A percentile compares a stretch with the other conserved stretches of the same genome.
Conservation (phyloP, 2,888 invertebrate species). For the Mycalesis mineus region DNA sequence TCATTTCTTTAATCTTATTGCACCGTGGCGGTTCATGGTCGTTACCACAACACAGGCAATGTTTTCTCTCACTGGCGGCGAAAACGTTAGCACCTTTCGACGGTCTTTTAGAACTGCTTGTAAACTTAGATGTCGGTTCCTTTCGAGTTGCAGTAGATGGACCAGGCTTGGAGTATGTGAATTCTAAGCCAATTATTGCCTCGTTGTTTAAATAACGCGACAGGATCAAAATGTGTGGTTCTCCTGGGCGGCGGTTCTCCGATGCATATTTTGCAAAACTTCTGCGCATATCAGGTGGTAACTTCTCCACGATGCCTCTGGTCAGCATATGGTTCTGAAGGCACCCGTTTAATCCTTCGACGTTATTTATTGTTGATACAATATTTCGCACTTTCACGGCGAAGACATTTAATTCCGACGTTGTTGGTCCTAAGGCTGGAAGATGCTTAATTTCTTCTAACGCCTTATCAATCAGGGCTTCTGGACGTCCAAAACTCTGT, state of each 20-base stretch:
- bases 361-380: not conserved
- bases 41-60: not conserved
- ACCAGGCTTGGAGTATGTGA: no score
- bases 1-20: not conserved
- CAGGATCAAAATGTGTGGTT: no score
- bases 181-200: no score
- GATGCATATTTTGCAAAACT: not conserved
- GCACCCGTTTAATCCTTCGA: not conserved
- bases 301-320: not conserved
- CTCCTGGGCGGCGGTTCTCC: no score
- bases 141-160: not conserved
- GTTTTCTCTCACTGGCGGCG: not conserved
- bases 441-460: not conserved
- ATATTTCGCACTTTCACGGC: not conserved
- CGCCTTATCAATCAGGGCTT: not conserved
- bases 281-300: not conserved
- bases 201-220: no score
- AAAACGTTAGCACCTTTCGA: not conserved
- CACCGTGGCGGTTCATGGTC: not conserved
- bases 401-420: not conserved
- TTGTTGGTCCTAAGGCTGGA: not conserved
- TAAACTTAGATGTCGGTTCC: not conserved
- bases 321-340: not conserved
- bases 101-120: not conserved
- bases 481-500: not conserved